Conservation (phyloP, 1,140 invertebrate species). For the Steinernema feltiae region DNA sequence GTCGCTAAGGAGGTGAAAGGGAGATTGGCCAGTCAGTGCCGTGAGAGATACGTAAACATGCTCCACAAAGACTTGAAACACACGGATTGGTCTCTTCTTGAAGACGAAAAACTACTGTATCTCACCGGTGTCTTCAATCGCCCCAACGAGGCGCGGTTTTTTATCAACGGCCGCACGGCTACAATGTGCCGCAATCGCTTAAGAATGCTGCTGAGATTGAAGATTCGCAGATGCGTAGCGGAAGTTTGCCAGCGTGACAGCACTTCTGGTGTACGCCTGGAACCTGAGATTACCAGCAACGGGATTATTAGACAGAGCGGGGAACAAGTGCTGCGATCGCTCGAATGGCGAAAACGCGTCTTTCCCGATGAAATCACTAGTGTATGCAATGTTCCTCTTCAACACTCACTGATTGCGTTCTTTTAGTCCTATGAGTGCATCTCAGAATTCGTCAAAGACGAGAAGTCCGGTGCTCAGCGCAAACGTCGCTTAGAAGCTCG, state of each 20-base stretch:
- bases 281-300: too few species aligned
- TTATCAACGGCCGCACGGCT: neutral
- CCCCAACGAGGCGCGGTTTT: neutral
- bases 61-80: conserved; percentile 13
- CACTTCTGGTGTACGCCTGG: too few species aligned
- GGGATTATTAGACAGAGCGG: too few species aligned
- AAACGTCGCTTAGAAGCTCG: neutral
- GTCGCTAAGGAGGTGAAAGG: conserved; percentile 48
- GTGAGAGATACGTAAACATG: conserved; percentile 50
- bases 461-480: neutral
- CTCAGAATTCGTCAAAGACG: neutral
- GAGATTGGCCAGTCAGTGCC: conserved; percentile 51
- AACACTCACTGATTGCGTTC: neutral
- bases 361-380: neutral
- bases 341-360: neutral
- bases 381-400: neutral
- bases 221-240: neutral
- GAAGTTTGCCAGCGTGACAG: neutral
- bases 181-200: conserved; percentile 17
- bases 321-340: neutral
- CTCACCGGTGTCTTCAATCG: conserved; percentile 24
- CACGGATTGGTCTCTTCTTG: conserved; percentile 24
- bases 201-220: conserved; percentile 18
- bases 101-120: conserved; percentile 34
- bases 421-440: conserved; percentile 1